Conservation (phyloP, 2,113 vertebrate genomes). For the Sterna hirundo region DNA sequence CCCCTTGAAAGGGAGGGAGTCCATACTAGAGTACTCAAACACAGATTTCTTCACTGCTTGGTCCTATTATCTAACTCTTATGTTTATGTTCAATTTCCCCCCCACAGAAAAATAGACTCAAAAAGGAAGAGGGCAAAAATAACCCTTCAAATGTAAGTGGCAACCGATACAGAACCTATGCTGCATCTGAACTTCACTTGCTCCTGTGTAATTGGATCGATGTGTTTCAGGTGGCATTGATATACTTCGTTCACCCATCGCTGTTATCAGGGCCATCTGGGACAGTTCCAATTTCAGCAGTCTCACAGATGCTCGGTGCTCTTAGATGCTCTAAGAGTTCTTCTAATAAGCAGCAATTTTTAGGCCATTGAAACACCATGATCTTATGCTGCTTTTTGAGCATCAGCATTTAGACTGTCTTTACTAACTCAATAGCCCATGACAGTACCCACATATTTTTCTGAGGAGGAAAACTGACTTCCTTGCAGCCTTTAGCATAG, state of each 20-base stretch:
- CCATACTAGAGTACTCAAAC: background rate
- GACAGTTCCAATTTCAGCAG: background rate
- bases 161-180: background rate
- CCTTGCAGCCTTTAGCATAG: background rate
- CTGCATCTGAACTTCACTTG: background rate
- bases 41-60: background rate
- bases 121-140: background rate
- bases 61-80: background rate
- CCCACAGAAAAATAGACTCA: background rate
- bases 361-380: background rate
- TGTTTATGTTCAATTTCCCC: background rate
- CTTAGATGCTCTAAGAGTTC: background rate
- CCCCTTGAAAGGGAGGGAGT: background rate
- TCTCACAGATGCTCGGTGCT: background rate
- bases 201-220: background rate
- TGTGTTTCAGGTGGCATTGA: background rate
- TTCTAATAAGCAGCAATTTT: background rate
- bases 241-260: fast-evolving
- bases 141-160: background rate
- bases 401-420: background rate
- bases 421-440: background rate
- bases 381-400: background rate
- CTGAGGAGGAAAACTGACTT: background rate
- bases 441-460: background rate
- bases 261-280: background rate